Evolutionary conservation across 1,140 invertebrate genomes (phyloP).

Genomic region (Diabrotica virgifera): DNA sequence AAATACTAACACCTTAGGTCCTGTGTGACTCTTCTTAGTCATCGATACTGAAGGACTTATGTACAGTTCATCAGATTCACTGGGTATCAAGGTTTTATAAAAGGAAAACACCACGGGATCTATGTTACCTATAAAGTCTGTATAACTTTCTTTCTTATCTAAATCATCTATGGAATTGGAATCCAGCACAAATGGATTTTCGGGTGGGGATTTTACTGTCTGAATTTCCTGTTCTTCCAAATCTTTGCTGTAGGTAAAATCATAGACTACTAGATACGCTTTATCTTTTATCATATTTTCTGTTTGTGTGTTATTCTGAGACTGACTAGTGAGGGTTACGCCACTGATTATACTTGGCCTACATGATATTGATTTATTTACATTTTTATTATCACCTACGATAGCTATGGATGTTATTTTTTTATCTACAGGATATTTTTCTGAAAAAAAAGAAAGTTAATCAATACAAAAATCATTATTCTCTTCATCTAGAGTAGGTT

Average conservation of each 20-base stretch:
- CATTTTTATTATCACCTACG: constrained; percentile 45
- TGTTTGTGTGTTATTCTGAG: constrained; percentile 31
- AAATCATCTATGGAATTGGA: background rate
- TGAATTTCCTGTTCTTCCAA: constrained; percentile 21
- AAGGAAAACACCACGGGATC: constrained; percentile 26
- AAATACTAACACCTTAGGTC: constrained; percentile 36
- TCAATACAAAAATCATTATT: too few relatives aligned
- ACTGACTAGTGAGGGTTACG: constrained; percentile 34
- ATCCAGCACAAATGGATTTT: background rate
- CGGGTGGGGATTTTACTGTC: background rate
- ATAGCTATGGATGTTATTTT: constrained; percentile 54
- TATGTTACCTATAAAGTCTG: constrained; percentile 14
- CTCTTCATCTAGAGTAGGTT: too few relatives aligned
- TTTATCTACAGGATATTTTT: constrained; percentile 45
- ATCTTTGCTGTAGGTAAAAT: constrained; percentile 54
- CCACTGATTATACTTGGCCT: constrained; percentile 44
- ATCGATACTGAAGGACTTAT: constrained; percentile 32
- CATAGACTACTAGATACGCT: constrained; percentile 57
- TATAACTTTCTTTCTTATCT: constrained; percentile 13
- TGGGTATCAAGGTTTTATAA: constrained; percentile 46
- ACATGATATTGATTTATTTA: constrained; percentile 15
- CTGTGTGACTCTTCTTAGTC: constrained; percentile 28
- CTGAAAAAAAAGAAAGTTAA: constrained; percentile 21
- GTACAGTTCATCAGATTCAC: constrained; percentile 44
- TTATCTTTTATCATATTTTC: constrained; percentile 36